phyloP scores from a whole-genome alignment of 2,113 vertebrate genomes.

The Ceratotherium simum region DNA sequence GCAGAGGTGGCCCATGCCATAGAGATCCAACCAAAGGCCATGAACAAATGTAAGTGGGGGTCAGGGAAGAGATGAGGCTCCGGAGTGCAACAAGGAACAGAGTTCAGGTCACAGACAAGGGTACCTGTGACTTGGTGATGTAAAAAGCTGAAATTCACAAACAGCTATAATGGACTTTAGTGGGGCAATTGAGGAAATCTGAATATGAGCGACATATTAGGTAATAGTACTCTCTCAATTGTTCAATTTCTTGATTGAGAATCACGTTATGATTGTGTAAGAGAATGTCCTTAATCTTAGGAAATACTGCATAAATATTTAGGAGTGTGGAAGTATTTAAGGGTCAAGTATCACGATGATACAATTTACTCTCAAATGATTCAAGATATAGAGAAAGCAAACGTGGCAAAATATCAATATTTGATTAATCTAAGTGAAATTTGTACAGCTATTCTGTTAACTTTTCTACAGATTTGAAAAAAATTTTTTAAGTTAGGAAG shows the following conservation, averaged over 20 bases:
- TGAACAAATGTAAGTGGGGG: background rate
- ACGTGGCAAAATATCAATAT: background rate
- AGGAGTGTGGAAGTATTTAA: background rate
- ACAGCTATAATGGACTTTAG: background rate
- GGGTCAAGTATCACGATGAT: background rate
- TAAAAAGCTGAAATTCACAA: constrained; percentile 9
- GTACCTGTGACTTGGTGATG: background rate
- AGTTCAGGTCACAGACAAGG: background rate
- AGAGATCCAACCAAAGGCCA: background rate
- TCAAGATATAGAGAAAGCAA: background rate
- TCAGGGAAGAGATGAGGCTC: background rate
- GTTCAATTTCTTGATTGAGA: background rate
- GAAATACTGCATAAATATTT: background rate
- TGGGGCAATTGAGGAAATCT: background rate
- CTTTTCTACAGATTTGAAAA: background rate
- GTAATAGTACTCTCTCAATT: background rate
- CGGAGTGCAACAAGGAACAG: background rate
- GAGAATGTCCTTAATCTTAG: background rate
- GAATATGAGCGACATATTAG: background rate
- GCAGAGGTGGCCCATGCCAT: background rate
- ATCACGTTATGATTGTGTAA: background rate
- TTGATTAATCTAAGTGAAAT: background rate
- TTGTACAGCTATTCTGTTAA: background rate
- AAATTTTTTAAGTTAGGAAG: background rate
- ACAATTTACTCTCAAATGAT: background rate